Percentiles rank a stretch among this genome's conserved stretches.
Evolutionary conservation across 2,888 invertebrate species (phyloP).

Genomic region (Dolichomitus sp.): DNA sequence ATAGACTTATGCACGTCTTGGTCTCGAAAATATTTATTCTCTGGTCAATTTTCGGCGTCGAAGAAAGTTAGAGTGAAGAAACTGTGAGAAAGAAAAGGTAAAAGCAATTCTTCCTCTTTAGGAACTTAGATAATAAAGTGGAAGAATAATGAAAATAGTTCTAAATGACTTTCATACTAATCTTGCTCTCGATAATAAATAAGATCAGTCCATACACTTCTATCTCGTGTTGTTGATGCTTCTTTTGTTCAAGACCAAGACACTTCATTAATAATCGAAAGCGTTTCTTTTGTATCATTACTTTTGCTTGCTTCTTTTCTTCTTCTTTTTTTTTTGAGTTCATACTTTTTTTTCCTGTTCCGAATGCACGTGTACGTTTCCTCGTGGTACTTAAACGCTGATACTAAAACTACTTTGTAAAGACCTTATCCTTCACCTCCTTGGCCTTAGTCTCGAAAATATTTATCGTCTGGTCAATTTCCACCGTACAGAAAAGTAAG

Average conservation of each 20-base stretch:
- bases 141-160: not conserved
- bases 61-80: slow-evolving; percentile 18
- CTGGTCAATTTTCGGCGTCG: not conserved
- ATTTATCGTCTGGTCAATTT: not conserved
- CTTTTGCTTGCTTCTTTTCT: slow-evolving; percentile 53
- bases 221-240: slow-evolving; percentile 71
- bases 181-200: slow-evolving; percentile 73
- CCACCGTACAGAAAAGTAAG: not conserved
- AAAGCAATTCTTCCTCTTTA: too few relatives aligned
- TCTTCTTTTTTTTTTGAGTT: slow-evolving; percentile 2
- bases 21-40: not conserved
- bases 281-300: slow-evolving; percentile 76
- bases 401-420: slow-evolving; percentile 31
- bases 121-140: not conserved
- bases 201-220: slow-evolving; percentile 40
- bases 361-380: slow-evolving; percentile 36
- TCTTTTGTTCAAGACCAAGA: slow-evolving; percentile 79
- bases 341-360: slow-evolving; percentile 18
- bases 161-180: slow-evolving; percentile 64
- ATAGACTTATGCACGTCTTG: not conserved
- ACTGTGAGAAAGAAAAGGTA: not conserved
- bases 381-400: slow-evolving; percentile 17
- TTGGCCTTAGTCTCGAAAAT: not conserved
- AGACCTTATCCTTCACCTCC: slow-evolving; percentile 62
- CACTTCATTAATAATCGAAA: slow-evolving; percentile 83